These are phyloP conservation scores for Frankliniella fusca DNA, from an alignment of 2,888 invertebrate genomes.

Conservation along the genomic window DNA sequence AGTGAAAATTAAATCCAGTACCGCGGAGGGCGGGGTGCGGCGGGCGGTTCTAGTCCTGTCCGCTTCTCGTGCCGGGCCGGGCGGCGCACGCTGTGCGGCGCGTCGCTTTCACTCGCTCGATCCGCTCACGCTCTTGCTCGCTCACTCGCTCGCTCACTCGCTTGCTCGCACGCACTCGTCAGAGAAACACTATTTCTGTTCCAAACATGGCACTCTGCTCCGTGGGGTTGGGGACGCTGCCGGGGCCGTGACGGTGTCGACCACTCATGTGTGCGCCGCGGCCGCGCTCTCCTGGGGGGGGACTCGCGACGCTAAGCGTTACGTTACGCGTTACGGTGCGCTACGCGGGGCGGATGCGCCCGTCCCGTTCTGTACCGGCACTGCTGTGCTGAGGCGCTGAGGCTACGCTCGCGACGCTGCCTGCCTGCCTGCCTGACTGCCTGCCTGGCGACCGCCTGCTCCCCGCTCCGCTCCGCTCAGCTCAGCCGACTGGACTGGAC, in stretches of 20 bases:
- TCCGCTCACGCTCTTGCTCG: not conserved
- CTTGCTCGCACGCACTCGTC: not conserved
- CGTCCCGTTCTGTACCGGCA: not conserved
- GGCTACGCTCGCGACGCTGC: not conserved
- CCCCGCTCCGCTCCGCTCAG: not conserved
- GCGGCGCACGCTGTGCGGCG: not conserved
- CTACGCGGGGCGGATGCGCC: not conserved
- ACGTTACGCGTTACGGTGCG: not conserved
- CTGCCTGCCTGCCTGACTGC: not conserved
- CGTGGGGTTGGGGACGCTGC: not conserved
- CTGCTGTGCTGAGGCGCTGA: too few relatives aligned
- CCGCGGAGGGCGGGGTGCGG: not conserved
- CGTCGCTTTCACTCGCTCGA: not conserved
- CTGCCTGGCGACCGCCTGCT: not conserved
- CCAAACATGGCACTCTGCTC: conserved; percentile 1
- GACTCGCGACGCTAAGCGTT: not conserved
- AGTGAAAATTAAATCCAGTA: not conserved
- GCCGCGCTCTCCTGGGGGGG: not conserved
- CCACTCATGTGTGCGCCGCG: not conserved
- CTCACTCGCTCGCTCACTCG: not conserved
- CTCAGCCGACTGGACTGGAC: not conserved
- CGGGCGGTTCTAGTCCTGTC: not conserved
- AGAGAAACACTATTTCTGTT: conserved; percentile 13
- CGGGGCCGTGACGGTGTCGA: not conserved
- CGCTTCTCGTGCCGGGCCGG: not conserved